Evolutionary conservation across 2,797 vertebrate genomes (phyloP).

Genomic region (Thripadectes ignobilis): DNA sequence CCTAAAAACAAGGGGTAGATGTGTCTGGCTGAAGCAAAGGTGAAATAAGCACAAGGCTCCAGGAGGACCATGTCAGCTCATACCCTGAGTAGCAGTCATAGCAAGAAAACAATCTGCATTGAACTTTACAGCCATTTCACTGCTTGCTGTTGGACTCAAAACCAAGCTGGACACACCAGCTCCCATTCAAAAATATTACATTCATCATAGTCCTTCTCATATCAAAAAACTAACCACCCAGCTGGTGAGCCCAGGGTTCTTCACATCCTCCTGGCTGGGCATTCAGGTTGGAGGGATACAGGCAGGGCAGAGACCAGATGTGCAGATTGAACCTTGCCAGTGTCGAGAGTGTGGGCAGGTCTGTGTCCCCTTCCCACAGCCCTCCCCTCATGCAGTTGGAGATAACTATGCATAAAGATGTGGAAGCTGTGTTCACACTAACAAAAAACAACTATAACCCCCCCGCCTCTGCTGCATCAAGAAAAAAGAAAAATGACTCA

Average conservation of each 20-base stretch:
- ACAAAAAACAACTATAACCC: neutral
- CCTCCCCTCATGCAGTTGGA: rapidly evolving
- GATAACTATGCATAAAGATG: neutral
- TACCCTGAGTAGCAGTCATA: neutral
- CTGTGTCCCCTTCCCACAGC: rapidly evolving
- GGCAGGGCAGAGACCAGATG: neutral
- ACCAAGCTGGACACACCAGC: neutral
- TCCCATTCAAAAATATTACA: neutral
- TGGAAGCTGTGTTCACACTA: neutral
- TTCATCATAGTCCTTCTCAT: neutral
- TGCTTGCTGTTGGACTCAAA: neutral
- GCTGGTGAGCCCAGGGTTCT: neutral
- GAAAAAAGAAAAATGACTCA: neutral
- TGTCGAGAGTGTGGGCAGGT: neutral
- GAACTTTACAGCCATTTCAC: neutral
- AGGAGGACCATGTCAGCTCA: neutral
- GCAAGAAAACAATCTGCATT: neutral
- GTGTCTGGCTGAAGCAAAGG: neutral
- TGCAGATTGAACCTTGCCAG: rapidly evolving
- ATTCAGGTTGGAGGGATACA: neutral
- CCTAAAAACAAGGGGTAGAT: neutral
- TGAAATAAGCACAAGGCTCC: neutral
- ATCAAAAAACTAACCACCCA: neutral
- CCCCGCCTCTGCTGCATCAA: rapidly evolving
- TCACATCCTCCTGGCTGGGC: neutral